Conservation (phyloP, 2,888 invertebrate species). For the Gymnoscelis rufifasciata region DNA sequence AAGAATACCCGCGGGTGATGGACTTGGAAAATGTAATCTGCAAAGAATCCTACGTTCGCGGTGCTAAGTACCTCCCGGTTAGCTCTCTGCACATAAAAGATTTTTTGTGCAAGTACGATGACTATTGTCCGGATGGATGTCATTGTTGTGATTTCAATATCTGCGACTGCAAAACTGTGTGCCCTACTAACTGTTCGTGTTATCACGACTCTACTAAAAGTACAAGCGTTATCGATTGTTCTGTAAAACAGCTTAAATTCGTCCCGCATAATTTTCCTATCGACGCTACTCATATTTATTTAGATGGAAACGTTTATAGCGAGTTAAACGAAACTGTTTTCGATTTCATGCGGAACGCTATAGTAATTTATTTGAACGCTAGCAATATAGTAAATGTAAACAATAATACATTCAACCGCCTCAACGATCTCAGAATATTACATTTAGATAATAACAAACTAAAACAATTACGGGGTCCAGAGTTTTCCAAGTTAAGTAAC, state of each 20-base stretch:
- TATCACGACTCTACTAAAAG: conserved; percentile 96
- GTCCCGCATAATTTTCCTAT: conserved; percentile 91
- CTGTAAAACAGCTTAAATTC: conserved; percentile 84
- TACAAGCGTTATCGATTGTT: conserved; percentile 94
- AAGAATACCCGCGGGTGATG: conserved; percentile 92
- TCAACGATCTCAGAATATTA: conserved; percentile 86
- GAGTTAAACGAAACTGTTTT: conserved; percentile 81
- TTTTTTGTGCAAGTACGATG: conserved; percentile 93
- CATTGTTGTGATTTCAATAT: conserved; percentile 97
- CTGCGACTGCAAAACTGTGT: conserved; percentile 96
- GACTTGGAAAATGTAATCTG: conserved; percentile 93
- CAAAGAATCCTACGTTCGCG: conserved; percentile 89
- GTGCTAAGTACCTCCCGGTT: conserved; percentile 87
- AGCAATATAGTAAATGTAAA: conserved; percentile 89
- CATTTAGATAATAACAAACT: conserved; percentile 93
- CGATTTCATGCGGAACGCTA: conserved; percentile 64
- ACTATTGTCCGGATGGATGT: conserved; percentile 93
- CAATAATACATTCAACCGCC: conserved; percentile 91
- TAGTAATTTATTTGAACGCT: conserved; percentile 89
- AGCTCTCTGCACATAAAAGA: conserved; percentile 87
- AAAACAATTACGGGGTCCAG: conserved; percentile 86
- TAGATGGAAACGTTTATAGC: conserved; percentile 93
- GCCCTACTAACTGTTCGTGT: conserved; percentile 94
- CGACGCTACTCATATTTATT: conserved; percentile 94
- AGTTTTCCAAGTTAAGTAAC: conserved; percentile 89